These are phyloP conservation scores for Euclidia mi DNA, from an alignment of 2,888 invertebrate species.

Conservation along the genomic window DNA sequence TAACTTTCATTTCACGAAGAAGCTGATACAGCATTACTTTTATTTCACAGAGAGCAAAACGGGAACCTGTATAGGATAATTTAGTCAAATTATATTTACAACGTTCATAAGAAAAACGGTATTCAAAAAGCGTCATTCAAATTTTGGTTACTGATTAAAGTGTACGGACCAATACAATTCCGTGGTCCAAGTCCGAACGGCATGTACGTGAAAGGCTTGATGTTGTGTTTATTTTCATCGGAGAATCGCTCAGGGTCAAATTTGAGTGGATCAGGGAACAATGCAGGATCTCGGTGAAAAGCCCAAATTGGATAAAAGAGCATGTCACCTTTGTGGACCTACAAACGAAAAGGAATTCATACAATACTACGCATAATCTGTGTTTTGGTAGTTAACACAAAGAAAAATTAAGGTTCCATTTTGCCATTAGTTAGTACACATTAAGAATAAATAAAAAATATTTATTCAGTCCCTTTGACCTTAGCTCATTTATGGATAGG, in stretches of 20 bases:
- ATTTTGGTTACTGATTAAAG: no score
- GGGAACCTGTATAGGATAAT: not conserved
- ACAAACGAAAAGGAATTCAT: conserved; percentile 10
- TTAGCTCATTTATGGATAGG: no score
- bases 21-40: conserved; percentile 69
- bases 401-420: no score
- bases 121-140: no score
- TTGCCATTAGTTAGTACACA: no score
- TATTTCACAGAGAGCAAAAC: conserved; percentile 59
- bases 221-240: conserved; percentile 62
- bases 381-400: no score
- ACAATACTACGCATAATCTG: no score
- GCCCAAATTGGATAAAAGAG: conserved; percentile 70
- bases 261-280: conserved; percentile 66
- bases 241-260: conserved; percentile 76
- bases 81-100: no score
- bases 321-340: conserved; percentile 71
- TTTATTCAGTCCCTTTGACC: no score
- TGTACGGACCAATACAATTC: conserved; percentile 78
- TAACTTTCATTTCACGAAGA: conserved; percentile 62
- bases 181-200: conserved; percentile 75
- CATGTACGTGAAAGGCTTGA: conserved; percentile 63
- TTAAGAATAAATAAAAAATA: no score
- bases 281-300: conserved; percentile 68
- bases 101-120: no score